Conservation (phyloP, 2,797 vertebrate species). For the Okamejei kenojei region DNA sequence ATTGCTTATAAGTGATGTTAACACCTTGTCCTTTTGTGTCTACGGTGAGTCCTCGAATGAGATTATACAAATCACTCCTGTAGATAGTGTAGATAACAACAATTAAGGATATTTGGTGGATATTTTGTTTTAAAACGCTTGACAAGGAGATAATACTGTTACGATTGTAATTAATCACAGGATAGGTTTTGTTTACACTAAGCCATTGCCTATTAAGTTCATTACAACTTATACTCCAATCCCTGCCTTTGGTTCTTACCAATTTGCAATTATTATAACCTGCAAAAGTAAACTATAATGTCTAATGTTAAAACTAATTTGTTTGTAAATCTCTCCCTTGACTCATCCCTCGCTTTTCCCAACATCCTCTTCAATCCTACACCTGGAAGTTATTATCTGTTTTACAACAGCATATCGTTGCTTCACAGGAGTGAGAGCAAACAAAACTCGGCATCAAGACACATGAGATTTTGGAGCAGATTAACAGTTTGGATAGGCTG, state of each 20-base stretch:
- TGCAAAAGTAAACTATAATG: not conserved
- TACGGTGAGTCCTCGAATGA: conserved; percentile 61
- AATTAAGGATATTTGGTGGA: not conserved
- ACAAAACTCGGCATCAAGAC: too few species aligned
- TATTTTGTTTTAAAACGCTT: not conserved
- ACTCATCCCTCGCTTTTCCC: too few species aligned
- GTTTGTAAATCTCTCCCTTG: too few species aligned
- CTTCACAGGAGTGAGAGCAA: too few species aligned
- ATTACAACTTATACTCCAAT: not conserved
- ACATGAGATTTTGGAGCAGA: too few species aligned
- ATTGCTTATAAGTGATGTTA: conserved; percentile 53
- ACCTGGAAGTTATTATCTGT: too few species aligned
- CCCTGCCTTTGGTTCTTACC: not conserved
- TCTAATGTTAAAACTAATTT: not conserved
- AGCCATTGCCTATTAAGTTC: not conserved
- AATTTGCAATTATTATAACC: not conserved
- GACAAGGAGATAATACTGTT: not conserved
- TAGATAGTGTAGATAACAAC: conserved; percentile 8
- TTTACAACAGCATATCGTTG: too few species aligned
- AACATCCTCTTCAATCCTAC: too few species aligned
- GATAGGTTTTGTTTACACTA: not conserved
- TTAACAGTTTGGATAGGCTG: too few species aligned
- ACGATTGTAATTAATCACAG: not conserved
- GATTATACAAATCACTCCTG: conserved; percentile 60
- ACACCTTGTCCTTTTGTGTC: conserved; percentile 58